Evolutionary conservation across 2,113 vertebrate genomes (phyloP).

Genomic region (Pavo muticus): DNA sequence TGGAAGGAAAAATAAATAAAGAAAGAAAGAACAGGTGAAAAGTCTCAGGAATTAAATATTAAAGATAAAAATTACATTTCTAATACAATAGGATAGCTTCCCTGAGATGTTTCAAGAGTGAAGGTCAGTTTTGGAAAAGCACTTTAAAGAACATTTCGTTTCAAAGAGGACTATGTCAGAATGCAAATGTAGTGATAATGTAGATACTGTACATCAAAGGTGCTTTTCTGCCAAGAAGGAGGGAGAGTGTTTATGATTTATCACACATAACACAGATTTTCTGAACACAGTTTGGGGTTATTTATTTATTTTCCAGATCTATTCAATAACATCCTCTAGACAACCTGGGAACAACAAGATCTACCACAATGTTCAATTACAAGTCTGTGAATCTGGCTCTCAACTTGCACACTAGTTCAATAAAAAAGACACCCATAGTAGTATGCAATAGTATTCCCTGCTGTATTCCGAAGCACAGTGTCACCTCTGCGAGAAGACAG

Average conservation of each 20-base stretch:
- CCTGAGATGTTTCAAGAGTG: not conserved
- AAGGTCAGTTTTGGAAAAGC: not conserved
- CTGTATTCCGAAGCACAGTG: not conserved
- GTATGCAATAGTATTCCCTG: accelerated
- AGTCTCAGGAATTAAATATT: not conserved
- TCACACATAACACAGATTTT: not conserved
- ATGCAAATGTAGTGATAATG: slow-evolving; percentile 29
- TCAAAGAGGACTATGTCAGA: not conserved
- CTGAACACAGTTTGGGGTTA: not conserved
- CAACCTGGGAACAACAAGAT: not conserved
- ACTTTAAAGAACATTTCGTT: not conserved
- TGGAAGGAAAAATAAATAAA: not conserved
- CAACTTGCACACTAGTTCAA: not conserved
- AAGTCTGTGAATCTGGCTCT: not conserved
- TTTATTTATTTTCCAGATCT: not conserved
- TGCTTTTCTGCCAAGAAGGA: not conserved
- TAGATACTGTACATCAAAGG: not conserved
- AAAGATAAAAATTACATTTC: slow-evolving; percentile 13
- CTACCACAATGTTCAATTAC: not conserved
- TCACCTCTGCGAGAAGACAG: not conserved
- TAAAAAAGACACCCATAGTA: not conserved
- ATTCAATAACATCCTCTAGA: not conserved
- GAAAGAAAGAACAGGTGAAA: not conserved
- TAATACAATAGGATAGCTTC: not conserved
- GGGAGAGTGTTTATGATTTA: not conserved